phyloP scores from a whole-genome alignment of 2,797 vertebrate genomes.

The Psittacula echo region DNA sequence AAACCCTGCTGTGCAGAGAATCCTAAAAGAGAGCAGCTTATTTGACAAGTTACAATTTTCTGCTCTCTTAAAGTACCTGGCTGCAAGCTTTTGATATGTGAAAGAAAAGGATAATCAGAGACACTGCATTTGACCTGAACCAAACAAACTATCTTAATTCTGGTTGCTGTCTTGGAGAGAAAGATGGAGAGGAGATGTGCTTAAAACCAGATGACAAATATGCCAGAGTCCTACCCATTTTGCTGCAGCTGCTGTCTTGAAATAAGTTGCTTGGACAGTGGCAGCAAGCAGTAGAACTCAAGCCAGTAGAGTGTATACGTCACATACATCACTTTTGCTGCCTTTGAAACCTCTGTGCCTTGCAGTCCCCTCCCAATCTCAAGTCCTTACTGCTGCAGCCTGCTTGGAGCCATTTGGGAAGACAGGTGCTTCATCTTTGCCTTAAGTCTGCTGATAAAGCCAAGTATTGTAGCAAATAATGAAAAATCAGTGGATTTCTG shows the following conservation, averaged over 20 bases:
- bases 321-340: neutral
- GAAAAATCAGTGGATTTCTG: neutral
- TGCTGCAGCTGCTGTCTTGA: conserved; percentile 1
- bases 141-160: neutral
- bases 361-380: neutral
- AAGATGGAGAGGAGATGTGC: neutral
- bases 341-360: neutral
- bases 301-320: neutral
- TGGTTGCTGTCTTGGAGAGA: neutral
- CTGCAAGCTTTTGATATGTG: neutral
- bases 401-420: neutral
- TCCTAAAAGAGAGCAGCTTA: neutral
- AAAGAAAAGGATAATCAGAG: neutral
- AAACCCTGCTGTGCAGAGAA: conserved; percentile 72
- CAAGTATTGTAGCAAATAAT: neutral
- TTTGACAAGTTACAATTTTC: neutral
- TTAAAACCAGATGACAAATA: neutral
- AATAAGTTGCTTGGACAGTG: conserved; percentile 2
- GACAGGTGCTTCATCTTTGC: neutral
- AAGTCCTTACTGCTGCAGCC: neutral
- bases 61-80: neutral
- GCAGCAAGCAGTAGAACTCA: neutral
- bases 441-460: neutral
- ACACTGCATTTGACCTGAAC: neutral
- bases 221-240: neutral